Evolutionary conservation across 2,797 vertebrate genomes (phyloP), one percentile per base, ranked within the genome.

Genomic region (Pangasius krempfi): DNA sequence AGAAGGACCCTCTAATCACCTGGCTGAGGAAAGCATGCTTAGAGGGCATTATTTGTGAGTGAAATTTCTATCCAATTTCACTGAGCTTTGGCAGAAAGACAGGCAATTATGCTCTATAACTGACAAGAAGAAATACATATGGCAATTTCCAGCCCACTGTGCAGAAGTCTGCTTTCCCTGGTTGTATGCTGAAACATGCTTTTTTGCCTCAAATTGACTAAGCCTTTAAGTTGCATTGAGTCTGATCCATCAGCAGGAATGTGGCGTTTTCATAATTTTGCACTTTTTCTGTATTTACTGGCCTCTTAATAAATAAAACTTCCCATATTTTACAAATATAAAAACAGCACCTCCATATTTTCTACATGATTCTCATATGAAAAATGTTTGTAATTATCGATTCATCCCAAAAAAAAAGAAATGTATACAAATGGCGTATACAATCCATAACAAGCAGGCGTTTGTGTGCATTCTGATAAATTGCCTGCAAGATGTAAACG

Each of bases 101-200:
- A 89, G 89, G 89, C 88, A 92, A 91, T 91, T 92, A 90, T 44
- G 64, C 81, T 70, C 85, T 84, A 86, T 85, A 90, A 89, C 90
- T 91, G 91, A 91, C 92, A 91, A 91, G 88, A 58, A 87, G 86
- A 73, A 90, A 91, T 86, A 88, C 91, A 91, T 90, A 91, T 84
- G 80, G 89, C 84, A 88, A 89, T 92, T 90, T 89, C 76, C 75
- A n/a, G 83, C 84, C 76, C 86, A 88, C 89, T 76, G 80, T 87
- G 72, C 79, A 88, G 66, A 88, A 88, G 85, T 72, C 81, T 20
- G n/a, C 72, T 88, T 87, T 87, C 76, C 44, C 82, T 89, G 86
- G 73, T 85, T 91, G 88, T 89, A 85, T 90, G 88, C 87, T 72
- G 84, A 90, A 90, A 83, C 88, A 86, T 85, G 85, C 88, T 89